Percentiles rank a stretch among this genome's conserved stretches.
Conservation (phyloP, 2,888 invertebrate species). For the Amphipyra tragopoginis region DNA sequence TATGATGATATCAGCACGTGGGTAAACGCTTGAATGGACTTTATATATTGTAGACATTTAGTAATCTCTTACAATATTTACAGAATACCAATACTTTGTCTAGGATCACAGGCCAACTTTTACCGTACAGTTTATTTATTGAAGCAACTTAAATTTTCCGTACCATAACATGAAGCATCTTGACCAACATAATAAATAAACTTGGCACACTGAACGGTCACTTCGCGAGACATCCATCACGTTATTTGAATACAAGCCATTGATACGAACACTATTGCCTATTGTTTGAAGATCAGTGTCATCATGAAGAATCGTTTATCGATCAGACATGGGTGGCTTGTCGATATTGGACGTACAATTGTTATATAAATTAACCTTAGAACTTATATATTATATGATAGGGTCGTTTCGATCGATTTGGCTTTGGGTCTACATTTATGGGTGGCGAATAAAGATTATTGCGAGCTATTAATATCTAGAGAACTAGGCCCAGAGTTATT, state of each 20-base stretch:
- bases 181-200: slow-evolving; percentile 12
- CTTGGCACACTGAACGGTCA: slow-evolving; percentile 25
- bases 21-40: too few species aligned
- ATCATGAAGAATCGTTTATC: slow-evolving; percentile 65
- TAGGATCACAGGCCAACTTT: too few species aligned
- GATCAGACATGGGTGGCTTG: slow-evolving; percentile 61
- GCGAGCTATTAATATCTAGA: slow-evolving; percentile 22
- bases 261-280: slow-evolving; percentile 66
- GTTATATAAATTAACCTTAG: slow-evolving; percentile 62
- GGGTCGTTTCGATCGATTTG: slow-evolving; percentile 34
- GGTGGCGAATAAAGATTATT: slow-evolving; percentile 32
- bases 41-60: too few species aligned
- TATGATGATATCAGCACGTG: too few species aligned
- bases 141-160: not conserved
- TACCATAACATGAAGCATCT: not conserved
- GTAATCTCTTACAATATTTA: too few species aligned
- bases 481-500: slow-evolving; percentile 1
- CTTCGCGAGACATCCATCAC: slow-evolving; percentile 58
- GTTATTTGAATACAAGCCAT: slow-evolving; percentile 61
- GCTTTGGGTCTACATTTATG: slow-evolving; percentile 26
- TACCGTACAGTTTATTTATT: too few species aligned
- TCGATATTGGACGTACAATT: slow-evolving; percentile 40
- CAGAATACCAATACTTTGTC: too few species aligned
- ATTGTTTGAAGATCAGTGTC: slow-evolving; percentile 71
- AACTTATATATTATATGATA: slow-evolving; percentile 48